phyloP scores from a whole-genome alignment of 2,888 invertebrate species.

The Machimus rusticus region DNA sequence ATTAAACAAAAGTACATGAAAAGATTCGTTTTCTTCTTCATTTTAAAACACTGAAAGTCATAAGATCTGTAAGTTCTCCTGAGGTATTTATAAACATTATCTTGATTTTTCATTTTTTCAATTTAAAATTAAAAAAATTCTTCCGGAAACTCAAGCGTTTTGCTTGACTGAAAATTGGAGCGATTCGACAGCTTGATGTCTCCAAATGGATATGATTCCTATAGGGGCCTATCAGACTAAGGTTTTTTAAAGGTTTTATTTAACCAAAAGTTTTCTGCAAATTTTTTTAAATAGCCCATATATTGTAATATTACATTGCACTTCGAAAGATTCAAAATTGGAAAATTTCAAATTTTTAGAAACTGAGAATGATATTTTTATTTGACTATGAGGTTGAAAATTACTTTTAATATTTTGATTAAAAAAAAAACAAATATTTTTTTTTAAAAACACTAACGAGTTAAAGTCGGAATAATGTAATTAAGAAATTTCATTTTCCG shows the following conservation, averaged over 20 bases:
- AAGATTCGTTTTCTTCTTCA: background rate
- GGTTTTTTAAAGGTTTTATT: background rate
- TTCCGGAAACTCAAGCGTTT: background rate
- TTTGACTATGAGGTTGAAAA: too few relatives aligned
- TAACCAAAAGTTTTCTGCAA: background rate
- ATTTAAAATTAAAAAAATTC: background rate
- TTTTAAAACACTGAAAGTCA: background rate
- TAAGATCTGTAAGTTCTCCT: background rate
- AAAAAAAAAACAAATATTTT: too few relatives aligned
- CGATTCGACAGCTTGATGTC: conserved; percentile 20
- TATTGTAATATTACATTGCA: background rate
- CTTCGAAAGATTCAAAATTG: background rate
- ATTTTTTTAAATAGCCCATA: background rate
- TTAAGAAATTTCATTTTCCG: too few relatives aligned
- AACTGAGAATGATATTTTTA: too few relatives aligned
- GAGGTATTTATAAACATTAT: conserved; percentile 2
- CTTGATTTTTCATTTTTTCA: background rate
- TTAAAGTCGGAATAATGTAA: too few relatives aligned
- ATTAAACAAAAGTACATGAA: background rate
- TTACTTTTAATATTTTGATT: too few relatives aligned
- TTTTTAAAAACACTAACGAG: too few relatives aligned
- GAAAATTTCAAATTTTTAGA: too few relatives aligned
- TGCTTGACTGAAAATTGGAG: conserved; percentile 22
- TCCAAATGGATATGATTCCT: conserved; percentile 30
- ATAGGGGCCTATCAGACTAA: background rate